Evolutionary conservation across 1,140 invertebrate species (phyloP).

Genomic region (Hormaphis cornu): DNA sequence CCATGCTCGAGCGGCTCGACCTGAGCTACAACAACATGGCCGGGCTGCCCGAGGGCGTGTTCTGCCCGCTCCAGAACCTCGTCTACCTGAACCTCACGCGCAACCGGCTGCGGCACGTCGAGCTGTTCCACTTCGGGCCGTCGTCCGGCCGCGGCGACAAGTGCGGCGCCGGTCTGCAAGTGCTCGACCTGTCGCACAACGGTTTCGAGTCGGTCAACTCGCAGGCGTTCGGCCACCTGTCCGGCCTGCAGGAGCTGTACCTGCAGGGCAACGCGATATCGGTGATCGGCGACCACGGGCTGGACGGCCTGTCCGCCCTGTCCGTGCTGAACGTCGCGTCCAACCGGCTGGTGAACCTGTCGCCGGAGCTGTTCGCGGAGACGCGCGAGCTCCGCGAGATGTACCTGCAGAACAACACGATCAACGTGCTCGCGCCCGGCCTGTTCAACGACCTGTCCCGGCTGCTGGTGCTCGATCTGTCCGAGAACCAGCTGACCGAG

Average conservation of each 20-base stretch:
- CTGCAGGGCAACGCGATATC: constrained; percentile 60
- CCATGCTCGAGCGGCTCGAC: constrained; percentile 67
- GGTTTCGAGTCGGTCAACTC: constrained; percentile 68
- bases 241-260: constrained; percentile 54
- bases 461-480: constrained; percentile 70
- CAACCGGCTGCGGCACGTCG: constrained; percentile 68
- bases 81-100: constrained; percentile 69
- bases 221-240: constrained; percentile 61
- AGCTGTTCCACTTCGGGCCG: constrained; percentile 62
- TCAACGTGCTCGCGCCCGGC: constrained; percentile 73
- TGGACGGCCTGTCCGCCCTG: constrained; percentile 67
- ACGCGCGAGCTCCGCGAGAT: constrained; percentile 70
- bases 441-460: constrained; percentile 72
- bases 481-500: constrained; percentile 72
- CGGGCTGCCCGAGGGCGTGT: constrained; percentile 66
- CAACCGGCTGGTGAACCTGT: constrained; percentile 70
- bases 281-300: constrained; percentile 67
- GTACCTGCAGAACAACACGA: constrained; percentile 75
- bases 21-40: constrained; percentile 81
- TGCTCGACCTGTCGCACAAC: constrained; percentile 73
- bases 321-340: constrained; percentile 67
- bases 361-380: constrained; percentile 71
- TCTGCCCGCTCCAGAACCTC: constrained; percentile 68
- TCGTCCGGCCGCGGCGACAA: constrained; percentile 52
- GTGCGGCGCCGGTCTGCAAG: constrained; percentile 60